Conservation (phyloP, 2,797 vertebrate genomes). For the Danio kyathit region DNA sequence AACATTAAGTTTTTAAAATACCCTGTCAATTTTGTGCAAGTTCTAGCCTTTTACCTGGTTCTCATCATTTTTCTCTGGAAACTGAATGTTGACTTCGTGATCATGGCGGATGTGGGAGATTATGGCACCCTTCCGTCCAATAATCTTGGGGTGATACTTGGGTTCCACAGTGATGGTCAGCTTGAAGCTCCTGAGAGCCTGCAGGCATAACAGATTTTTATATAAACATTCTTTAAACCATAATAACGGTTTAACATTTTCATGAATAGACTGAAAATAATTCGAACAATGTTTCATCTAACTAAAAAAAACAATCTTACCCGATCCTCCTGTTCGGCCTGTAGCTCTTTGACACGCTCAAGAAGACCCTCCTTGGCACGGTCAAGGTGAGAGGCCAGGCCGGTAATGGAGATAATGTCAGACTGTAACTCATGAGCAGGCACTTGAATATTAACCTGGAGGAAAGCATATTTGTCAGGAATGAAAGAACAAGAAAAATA, state of each 20-base stretch:
- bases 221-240: not conserved
- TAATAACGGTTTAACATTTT: not conserved
- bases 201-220: not conserved
- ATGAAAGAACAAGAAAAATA: not conserved
- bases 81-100: slow-evolving; percentile 97
- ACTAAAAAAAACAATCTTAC: slow-evolving; percentile 72
- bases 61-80: slow-evolving; percentile 96
- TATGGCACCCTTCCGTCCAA: slow-evolving; percentile 96
- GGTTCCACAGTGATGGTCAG: slow-evolving; percentile 96
- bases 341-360: slow-evolving; percentile 94
- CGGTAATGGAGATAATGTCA: slow-evolving; percentile 91
- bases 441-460: slow-evolving; percentile 97
- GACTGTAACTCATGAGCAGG: slow-evolving; percentile 96
- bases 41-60: slow-evolving; percentile 82
- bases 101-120: slow-evolving; percentile 95
- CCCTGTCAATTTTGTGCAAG: too few species aligned
- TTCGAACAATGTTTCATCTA: not conserved
- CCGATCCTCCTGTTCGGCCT: slow-evolving; percentile 96
- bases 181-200: slow-evolving; percentile 97
- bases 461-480: slow-evolving; percentile 19
- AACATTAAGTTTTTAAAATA: not conserved
- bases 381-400: slow-evolving; percentile 88
- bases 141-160: slow-evolving; percentile 98
- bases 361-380: slow-evolving; percentile 93
- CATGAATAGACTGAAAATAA: not conserved